Evolutionary conservation across 2,888 invertebrate genomes (phyloP), one percentile per base, ranked within the genome.

Genomic region (Autographa gamma): DNA sequence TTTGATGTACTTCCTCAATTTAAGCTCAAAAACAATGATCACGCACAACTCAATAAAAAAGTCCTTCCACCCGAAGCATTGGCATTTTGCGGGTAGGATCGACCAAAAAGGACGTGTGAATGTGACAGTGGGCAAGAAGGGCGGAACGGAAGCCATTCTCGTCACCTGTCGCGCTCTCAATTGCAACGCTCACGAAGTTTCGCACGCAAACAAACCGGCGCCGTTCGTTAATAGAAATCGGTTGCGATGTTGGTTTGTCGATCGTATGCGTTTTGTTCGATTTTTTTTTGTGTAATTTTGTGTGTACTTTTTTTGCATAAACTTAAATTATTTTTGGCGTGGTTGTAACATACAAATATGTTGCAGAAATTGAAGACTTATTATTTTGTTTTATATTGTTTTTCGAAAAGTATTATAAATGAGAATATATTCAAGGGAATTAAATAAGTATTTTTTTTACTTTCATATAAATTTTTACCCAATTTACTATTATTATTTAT

Each of bases 121-220:
- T 76, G 75, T 82, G 83, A 73, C 71, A 75, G 81, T 71, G 64
- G 78, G 60, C 60, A 65, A 70, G 66, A 74, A 69, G 67, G 76
- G 62, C 34, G 64, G 66, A 75, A 66, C 82, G n/a, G n/a, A 72
- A 61, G 59, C 84, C 81, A 88, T 87, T 87, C 81, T 78, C 83
- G 86, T 89, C 91, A 90, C 85, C 87, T 90, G 89, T 88, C 90
- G 85, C 79, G 72, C 71, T 79, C 72, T 74, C 79, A 86, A 86
- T 86, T 87, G 90, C 87, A 86, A 81, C 84, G 85, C 84, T 81
- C 82, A 83, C 78, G 82, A 83, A 85, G 85, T 85, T 82, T 82
- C 73, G 78, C 81, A 79, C 82, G 83, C 79, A 81, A 82, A 85
- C 81, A 81, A 75, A 76, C 63, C 65, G 66, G 77, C 74, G 80